Conservation (phyloP, 2,888 invertebrate genomes). For the Netelia fuscicornis region DNA sequence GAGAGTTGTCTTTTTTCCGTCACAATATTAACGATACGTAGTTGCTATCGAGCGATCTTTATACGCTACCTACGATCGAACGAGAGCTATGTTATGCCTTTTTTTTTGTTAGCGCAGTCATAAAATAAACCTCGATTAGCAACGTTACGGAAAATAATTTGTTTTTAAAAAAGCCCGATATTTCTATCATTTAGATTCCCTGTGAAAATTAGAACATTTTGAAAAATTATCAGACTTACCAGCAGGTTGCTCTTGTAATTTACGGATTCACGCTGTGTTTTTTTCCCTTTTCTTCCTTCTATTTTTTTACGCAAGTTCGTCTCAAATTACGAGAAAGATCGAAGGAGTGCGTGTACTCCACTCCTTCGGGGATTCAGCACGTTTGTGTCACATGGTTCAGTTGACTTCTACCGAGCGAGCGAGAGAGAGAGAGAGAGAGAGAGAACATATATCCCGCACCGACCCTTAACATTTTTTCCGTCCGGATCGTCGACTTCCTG, state of each 20-base stretch:
- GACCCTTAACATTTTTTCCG: slow-evolving; percentile 32
- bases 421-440: neutral
- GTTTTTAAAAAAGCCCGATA: too few relatives aligned
- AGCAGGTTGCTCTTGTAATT: slow-evolving; percentile 63
- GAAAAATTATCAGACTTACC: slow-evolving; percentile 13
- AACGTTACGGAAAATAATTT: too few relatives aligned
- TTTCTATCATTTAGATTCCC: neutral
- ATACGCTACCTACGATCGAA: too few relatives aligned
- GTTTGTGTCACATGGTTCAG: slow-evolving; percentile 62
- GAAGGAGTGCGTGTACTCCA: slow-evolving; percentile 35
- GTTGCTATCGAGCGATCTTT: too few relatives aligned
- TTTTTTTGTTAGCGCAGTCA: too few relatives aligned
- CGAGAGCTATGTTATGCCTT: too few relatives aligned
- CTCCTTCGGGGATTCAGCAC: slow-evolving; percentile 55
- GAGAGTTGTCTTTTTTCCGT: too few relatives aligned
- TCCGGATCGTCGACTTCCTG: slow-evolving; percentile 61
- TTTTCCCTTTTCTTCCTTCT: slow-evolving; percentile 18
- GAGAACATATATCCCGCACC: slow-evolving; percentile 23
- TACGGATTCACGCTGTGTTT: slow-evolving; percentile 52
- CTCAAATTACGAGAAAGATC: slow-evolving; percentile 59
- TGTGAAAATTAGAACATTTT: slow-evolving; percentile 8
- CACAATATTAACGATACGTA: too few relatives aligned
- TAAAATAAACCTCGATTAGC: too few relatives aligned
- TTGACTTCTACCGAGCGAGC: slow-evolving; percentile 6
- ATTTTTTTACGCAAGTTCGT: slow-evolving; percentile 33